A percentile compares a stretch with the other conserved stretches of the same genome.
Conservation (phyloP, 1,140 invertebrate genomes). For the Ganaspis sp. region DNA sequence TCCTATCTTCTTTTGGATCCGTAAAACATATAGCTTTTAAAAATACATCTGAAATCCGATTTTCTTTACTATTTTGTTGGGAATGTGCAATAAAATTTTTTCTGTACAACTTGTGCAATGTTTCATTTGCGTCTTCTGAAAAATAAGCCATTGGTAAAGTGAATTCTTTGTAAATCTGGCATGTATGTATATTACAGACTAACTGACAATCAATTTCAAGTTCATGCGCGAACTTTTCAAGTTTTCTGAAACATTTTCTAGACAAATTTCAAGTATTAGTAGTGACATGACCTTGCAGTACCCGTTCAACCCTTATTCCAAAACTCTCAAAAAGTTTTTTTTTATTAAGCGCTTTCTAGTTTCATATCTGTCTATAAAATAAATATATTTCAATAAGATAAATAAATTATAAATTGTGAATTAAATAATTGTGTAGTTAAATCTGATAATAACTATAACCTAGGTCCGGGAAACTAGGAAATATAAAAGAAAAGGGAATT, state of each 20-base stretch:
- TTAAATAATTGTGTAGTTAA: too few species aligned
- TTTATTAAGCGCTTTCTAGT: neutral
- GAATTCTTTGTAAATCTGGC: neutral
- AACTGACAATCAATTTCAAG: neutral
- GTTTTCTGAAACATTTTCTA: neutral
- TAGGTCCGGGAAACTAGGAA: too few species aligned
- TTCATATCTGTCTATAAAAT: neutral
- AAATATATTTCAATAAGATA: too few species aligned
- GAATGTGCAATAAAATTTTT: constrained; percentile 15
- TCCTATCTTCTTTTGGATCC: neutral
- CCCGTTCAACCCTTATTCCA: neutral
- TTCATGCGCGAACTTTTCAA: neutral
- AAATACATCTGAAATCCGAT: constrained; percentile 4
- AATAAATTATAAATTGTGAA: too few species aligned
- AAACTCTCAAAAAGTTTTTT: constrained; percentile 7
- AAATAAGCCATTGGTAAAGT: constrained; percentile 24
- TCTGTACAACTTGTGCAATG: constrained; percentile 28
- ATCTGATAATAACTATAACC: too few species aligned
- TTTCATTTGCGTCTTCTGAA: constrained; percentile 5
- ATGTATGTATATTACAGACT: neutral
- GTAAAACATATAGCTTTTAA: neutral
- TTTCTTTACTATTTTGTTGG: neutral
- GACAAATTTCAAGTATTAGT: constrained; percentile 24
- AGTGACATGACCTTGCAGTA: constrained; percentile 20
- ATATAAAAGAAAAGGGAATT: too few species aligned